Base-by-base conservation (phyloP, 2,113 vertebrate genomes). In the Tychaedon coryphoeus region DNA sequence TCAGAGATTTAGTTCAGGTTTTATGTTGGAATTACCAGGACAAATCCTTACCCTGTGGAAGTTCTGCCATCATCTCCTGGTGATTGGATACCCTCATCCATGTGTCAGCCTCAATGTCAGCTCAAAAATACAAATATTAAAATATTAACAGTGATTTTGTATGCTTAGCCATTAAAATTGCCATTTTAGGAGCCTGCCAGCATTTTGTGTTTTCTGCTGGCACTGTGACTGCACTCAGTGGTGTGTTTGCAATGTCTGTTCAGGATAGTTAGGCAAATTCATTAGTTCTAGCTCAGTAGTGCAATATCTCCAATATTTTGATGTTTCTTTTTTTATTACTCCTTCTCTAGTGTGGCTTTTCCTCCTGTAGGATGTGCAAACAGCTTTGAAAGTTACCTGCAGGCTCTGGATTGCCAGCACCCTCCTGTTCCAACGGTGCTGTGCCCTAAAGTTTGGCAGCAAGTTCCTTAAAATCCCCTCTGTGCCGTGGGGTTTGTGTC, bases 231-330 rank as follows among this genome's bases (percentile, higher is more conserved):
- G 3, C 28, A 34, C 19, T 53, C 79, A 73, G 31, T 5, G 38
- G 3, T 76, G 82, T 64, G 38, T 57, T 62, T 74, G 54, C 42
- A 54, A 28, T 73, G 61, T 10, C 42, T 81, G 56, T n/a, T 95
- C 64, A 74, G 89, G 56, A 58, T 8, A 93, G 58, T 76, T 76
- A 79, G 58, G 47, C 25, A 92, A 78, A 79, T 76, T 60, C 43
- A 67, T 92, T 84, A 43, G 50, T 88, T 95, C 88, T 76, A 65
- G 50, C 51, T 93, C 92, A 80, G 36, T 2, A 74, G 60, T 57
- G 42, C 36, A 84, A 25, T 34, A 76, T 91, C 75, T 75, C 64
- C 38, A 84, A 16, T 62, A 66, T 84, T 91, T 56, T 40, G n/a
- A 60, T 51, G 36, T 31, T 88, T 19, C 14, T 83, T 86, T 86